Base-by-base conservation (phyloP, 2,888 invertebrate genomes). In the Oscheius sp. region DNA sequence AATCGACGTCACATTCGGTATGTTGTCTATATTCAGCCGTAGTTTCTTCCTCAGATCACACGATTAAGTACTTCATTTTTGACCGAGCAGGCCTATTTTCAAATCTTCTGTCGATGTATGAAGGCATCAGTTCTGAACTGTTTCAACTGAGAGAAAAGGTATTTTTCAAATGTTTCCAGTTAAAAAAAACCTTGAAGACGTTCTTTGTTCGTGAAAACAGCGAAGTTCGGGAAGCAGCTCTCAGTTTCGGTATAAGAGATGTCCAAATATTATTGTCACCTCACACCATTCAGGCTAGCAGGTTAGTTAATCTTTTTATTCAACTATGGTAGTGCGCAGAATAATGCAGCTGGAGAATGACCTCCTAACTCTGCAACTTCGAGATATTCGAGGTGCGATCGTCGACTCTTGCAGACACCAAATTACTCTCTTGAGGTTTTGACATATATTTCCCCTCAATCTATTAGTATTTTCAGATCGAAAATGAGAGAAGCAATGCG, bases 41-140 rank as follows among this genome's bases (percentile, higher is more conserved):
- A 21, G 0, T 21, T 21, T 21, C 21, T 21, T 68, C n/a, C 55
- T 55, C 42, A 68, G 68, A 55, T 13, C 37, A 53, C n/a, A 35
- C 32, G 21, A n/a, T 55, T n/a, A n/a, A 53, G 55, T 9, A 13
- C 35, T 68, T 33, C 13, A 35, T 55, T 7, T 68, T 68, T 35
- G 37, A 68, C 10, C n/a, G 55, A 13, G 9, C 10, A n/a, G 3
- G 21, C 21, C 5, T 68, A 9, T 21, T 68, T 2, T 5, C 35
- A 10, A 55, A 55, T 33, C 29, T 68, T 5, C n/a, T 55, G 2
- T 33, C 35, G n/a, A 51, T 68, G 37, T 68, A 37, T 37, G 55
- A 55, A 35, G 68, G 68, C 1, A 13, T 35, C 10, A 42, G 68
- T 37, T 55, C 68, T 9, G 68, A 68, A 35, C 21, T 68, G 9